Base-by-base conservation (phyloP, 2,113 vertebrate species). In the Zootoca vivipara region DNA sequence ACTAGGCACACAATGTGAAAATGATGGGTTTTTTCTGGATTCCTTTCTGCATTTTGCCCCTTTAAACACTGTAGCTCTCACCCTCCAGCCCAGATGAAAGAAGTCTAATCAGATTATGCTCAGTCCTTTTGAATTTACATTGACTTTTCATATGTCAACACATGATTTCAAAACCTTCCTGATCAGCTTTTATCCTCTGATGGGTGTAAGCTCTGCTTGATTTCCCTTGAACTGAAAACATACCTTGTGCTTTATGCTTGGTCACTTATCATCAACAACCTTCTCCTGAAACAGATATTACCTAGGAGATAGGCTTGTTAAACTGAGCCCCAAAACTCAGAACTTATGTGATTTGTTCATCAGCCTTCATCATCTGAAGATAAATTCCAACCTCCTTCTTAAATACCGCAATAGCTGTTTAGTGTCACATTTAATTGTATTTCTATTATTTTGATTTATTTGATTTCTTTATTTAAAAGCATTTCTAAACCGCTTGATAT, bases 171-270 rank as follows among this genome's bases (percentile, higher is more conserved):
- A 90, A 90, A 52, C 46, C 3, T 35, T 67, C 77, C 78, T 89
- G 87, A 92, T 91, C 79, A 78, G 89, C 90, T 92, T 90, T 94
- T 92, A 94, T 91, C 83, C 89, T 85, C 87, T 90, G 84, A 92
- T 93, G 75, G 77, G 85, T 91, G 92, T 93, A 70, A 91, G 79
- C 62, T 90, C 89, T 90, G 93, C 92, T 93, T 93, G 83, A 92
- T 86, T 93, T 92, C 90, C 89, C 84, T 90, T 93, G 87, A 91
- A 85, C 82, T 90, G 88, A 89, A 93, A 89, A 86, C 0, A 1
- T 86, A 90, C 85, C 74, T 85, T 78, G 22, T 52, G 77, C 67
- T 88, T 87, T 74, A 67, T 91, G 88, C 85, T 90, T 75, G 82
- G 83, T 83, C 85, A 84, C 83, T 92, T 77, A 78, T 90, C 72